Percentiles rank a stretch among this genome's conserved stretches.
These are phyloP conservation scores for Amniataba percoides DNA, from an alignment of 2,797 vertebrate species.

Conservation along the genomic window DNA sequence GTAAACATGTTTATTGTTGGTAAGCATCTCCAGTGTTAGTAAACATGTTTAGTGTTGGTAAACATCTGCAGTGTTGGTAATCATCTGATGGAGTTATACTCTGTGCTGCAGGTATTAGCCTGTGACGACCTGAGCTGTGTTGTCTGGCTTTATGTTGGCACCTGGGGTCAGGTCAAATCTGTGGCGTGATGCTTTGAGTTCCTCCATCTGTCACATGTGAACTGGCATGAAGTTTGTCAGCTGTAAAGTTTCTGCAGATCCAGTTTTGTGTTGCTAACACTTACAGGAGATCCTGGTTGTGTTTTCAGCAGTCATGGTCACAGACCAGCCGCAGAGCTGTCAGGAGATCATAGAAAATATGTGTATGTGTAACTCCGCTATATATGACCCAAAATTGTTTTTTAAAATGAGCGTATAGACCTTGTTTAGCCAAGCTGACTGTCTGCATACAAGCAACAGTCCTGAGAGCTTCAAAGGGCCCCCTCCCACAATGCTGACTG, in stretches of 20 bases:
- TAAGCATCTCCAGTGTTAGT: neutral
- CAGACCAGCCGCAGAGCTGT: constrained; percentile 18
- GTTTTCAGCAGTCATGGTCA: neutral
- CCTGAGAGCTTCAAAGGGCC: constrained; percentile 1
- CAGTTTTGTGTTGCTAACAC: neutral
- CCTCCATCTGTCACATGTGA: neutral
- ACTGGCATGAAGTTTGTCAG: neutral
- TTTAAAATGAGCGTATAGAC: neutral
- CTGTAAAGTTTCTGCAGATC: neutral
- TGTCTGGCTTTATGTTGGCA: constrained; percentile 1
- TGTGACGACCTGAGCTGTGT: neutral
- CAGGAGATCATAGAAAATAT: neutral
- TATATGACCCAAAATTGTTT: neutral
- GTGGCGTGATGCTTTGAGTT: neutral
- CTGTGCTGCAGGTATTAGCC: neutral
- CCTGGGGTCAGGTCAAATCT: neutral
- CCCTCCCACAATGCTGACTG: constrained; percentile 8
- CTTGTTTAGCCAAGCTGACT: neutral
- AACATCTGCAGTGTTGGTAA: neutral
- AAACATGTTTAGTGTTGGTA: too few relatives aligned
- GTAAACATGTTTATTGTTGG: constrained; percentile 1
- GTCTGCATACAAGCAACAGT: constrained; percentile 17
- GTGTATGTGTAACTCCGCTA: neutral
- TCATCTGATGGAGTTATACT: constrained; percentile 17
- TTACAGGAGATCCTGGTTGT: neutral